A percentile compares a stretch with the other conserved stretches of the same genome.
Conservation (phyloP, 92 coral and sea anemone genomes). For the Porites cylindrica region DNA sequence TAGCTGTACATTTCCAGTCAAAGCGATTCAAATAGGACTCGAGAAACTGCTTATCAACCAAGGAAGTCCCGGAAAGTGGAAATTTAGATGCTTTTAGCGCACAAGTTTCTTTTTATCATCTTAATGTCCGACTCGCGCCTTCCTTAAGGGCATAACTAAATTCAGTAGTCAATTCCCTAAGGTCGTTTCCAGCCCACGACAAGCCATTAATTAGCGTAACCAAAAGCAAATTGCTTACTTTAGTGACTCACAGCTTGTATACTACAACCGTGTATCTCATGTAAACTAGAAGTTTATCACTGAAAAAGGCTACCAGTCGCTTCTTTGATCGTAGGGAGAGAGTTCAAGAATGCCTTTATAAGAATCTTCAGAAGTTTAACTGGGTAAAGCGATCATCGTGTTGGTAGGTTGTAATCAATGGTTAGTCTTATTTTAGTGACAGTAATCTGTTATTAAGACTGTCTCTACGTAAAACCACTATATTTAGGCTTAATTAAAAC, state of each 20-base stretch:
- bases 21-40: neutral
- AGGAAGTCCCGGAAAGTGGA: neutral
- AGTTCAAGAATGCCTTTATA: neutral
- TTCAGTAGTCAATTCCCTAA: conserved; percentile 24
- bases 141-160: neutral
- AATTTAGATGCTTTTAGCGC: neutral
- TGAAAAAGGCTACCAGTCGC: neutral
- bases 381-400: neutral
- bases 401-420: conserved; percentile 2
- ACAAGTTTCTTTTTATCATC: neutral
- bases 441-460: neutral
- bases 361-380: neutral
- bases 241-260: conserved; percentile 8
- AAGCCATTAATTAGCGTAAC: conserved; percentile 19
- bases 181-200: conserved; percentile 8
- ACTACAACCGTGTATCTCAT: conserved; percentile 1
- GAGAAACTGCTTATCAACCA: neutral
- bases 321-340: neutral
- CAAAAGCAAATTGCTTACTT: conserved; percentile 4
- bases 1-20: neutral
- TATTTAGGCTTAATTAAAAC: neutral
- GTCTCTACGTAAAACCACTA: neutral
- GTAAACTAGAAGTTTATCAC: neutral
- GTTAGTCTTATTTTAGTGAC: neutral
- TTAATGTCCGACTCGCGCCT: neutral